These are phyloP conservation scores for Pherbina coryleti DNA, from an alignment of 2,888 invertebrate genomes.

Conservation along the genomic window DNA sequence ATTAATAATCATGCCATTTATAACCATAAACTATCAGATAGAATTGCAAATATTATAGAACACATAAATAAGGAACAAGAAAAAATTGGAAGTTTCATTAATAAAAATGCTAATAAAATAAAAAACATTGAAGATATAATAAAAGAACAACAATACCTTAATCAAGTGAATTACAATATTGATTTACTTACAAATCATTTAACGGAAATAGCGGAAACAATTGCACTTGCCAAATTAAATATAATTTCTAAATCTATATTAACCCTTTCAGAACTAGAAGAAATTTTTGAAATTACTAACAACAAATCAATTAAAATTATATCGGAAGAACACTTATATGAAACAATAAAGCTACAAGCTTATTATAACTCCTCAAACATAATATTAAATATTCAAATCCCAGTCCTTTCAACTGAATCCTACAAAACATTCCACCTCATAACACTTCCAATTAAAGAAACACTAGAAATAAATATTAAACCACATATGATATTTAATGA, in stretches of 20 bases:
- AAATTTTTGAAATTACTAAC: conserved; percentile 35
- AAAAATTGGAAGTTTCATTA: conserved; percentile 36
- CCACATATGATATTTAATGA: conserved; percentile 26
- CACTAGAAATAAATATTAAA: conserved; percentile 34
- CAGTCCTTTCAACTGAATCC: conserved; percentile 33
- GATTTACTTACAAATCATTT: conserved; percentile 38
- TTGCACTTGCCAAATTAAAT: conserved; percentile 44
- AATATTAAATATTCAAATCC: conserved; percentile 45
- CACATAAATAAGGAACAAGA: conserved; percentile 45
- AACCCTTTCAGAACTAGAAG: conserved; percentile 38
- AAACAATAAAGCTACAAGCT: too few relatives aligned
- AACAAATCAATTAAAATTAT: conserved; percentile 37
- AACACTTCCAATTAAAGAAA: conserved; percentile 42
- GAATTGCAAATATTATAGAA: conserved; percentile 44
- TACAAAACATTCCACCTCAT: conserved; percentile 37
- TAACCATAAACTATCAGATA: neutral
- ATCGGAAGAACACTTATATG: conserved; percentile 43
- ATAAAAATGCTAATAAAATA: conserved; percentile 24
- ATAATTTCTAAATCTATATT: conserved; percentile 45
- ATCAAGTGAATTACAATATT: conserved; percentile 37
- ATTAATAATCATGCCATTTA: conserved; percentile 42
- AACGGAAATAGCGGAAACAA: conserved; percentile 44
- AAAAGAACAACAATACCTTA: conserved; percentile 14
- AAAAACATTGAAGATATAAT: conserved; percentile 29
- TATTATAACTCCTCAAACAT: too few relatives aligned